Conservation (phyloP, 2,797 vertebrate species). For the Enteromius paludinosus region DNA sequence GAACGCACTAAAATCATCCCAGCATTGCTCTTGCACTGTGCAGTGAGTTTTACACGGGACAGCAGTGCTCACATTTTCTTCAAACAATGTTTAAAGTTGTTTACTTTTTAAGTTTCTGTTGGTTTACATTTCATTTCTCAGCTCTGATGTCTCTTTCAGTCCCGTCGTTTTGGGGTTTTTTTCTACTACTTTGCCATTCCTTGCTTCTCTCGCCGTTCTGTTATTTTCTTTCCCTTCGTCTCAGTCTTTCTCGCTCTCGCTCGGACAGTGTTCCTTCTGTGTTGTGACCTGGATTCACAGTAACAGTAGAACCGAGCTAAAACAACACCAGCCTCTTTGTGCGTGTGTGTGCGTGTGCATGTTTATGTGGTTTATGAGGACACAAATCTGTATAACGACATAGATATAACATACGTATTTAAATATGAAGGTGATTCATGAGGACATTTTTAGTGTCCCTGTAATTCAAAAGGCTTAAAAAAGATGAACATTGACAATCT, state of each 20-base stretch:
- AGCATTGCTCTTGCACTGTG: background rate
- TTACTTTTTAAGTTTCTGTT: background rate
- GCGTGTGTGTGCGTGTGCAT: constrained; percentile 5
- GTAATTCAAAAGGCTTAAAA: too few relatives aligned
- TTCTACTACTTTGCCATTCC: background rate
- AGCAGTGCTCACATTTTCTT: background rate
- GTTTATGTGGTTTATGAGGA: too few relatives aligned
- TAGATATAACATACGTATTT: too few relatives aligned
- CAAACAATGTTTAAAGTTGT: background rate
- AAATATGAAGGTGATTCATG: too few relatives aligned
- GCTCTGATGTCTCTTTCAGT: constrained; percentile 2
- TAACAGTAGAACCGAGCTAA: constrained; percentile 52
- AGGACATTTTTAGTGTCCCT: too few relatives aligned
- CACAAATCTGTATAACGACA: too few relatives aligned
- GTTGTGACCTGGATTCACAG: constrained; percentile 54
- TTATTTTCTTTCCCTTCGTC: constrained; percentile 2
- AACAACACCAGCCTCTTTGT: constrained; percentile 45
- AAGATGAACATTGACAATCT: too few relatives aligned
- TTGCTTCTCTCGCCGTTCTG: constrained; percentile 1
- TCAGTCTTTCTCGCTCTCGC: constrained; percentile 31
- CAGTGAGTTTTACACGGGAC: background rate
- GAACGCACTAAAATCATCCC: background rate
- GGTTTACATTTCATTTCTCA: background rate
- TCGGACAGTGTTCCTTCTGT: constrained; percentile 54
- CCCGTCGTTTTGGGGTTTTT: background rate